phyloP scores from a whole-genome alignment of 1,140 invertebrate species.

The Pachypsylla venusta region DNA sequence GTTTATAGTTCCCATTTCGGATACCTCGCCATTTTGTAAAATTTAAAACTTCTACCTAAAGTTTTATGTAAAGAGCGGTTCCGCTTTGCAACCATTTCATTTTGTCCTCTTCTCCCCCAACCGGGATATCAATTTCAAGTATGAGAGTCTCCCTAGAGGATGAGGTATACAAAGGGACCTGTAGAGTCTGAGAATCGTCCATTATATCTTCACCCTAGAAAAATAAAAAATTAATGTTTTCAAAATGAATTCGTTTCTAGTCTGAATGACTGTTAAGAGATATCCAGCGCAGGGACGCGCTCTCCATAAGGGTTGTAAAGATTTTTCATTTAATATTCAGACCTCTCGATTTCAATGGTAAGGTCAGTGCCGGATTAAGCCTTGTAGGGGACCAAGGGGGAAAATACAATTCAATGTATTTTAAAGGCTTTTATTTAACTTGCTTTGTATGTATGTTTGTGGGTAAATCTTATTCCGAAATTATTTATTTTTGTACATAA shows the following conservation, averaged over 20 bases:
- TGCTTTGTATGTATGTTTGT: too few species aligned
- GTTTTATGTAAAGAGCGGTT: constrained; percentile 26
- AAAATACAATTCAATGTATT: too few species aligned
- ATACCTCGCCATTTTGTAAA: not conserved
- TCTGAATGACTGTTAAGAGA: not conserved
- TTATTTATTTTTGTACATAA: too few species aligned
- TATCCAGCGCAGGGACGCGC: not conserved
- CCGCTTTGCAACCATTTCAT: constrained; percentile 31
- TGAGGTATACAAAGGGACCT: constrained; percentile 39
- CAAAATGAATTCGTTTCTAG: not conserved
- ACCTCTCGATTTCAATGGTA: too few species aligned
- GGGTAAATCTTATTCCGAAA: too few species aligned
- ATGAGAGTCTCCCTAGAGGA: constrained; percentile 18
- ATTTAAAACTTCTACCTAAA: not conserved
- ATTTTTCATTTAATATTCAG: too few species aligned
- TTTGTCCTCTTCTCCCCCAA: constrained; percentile 26
- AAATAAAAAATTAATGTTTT: not conserved
- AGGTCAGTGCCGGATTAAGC: too few species aligned
- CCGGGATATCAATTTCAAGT: not conserved
- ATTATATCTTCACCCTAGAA: constrained; percentile 4
- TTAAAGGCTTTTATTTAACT: too few species aligned
- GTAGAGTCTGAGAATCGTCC: constrained; percentile 10
- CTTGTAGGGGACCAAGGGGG: too few species aligned
- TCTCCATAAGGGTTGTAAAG: too few species aligned
- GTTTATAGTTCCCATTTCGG: too few species aligned